Base-by-base conservation (phyloP, 2,888 invertebrate genomes). In the Melieria picta region DNA sequence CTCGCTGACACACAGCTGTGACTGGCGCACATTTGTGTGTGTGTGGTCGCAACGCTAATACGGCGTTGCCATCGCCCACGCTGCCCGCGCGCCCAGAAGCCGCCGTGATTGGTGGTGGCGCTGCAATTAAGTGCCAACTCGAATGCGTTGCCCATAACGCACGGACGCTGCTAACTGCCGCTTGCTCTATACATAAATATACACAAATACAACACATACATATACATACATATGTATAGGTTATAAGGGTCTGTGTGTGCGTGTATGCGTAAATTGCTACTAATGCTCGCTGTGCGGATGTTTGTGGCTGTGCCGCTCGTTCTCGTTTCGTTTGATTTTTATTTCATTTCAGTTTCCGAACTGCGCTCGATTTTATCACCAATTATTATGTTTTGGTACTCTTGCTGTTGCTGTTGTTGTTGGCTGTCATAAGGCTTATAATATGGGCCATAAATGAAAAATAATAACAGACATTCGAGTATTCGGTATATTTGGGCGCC, bases 71-170 rank as follows among this genome's bases (percentile, higher is more conserved):
- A 10, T 3, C 11, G 11, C 50, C 1, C 2, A 16, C 11, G 2
- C 11, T 10, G 11, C 50, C 9, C 50, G 11, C 52, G 13, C 52
- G 13, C 7, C 4, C 52, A 52, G 52, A 52, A 52, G 6, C 13
- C 11, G 11, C 11, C 9, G 13, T 52, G 13, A 11, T 7, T 52
- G 9, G 11, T 11, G 13, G 52, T 52, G 9, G 13, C 5, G 52
- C 52, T 52, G 52, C 52, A 52, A 52, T 52, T 52, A 52, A 52
- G 52, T 52, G 52, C 52, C n/a, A 52, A 52, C 52, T 52, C 13
- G 52, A 52, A 52, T 52, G 52, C 52, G 52, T n/a, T 52, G 9
- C 52, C 7, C 30, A 30, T 30, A 30, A 30, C 30, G 30, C 30
- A 30, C 30, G 30, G 30, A 30, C 30, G 30, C 30, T 30, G 30